phyloP scores from a whole-genome alignment of 92 coral and sea anemone genomes.

The Bergia sp. region DNA sequence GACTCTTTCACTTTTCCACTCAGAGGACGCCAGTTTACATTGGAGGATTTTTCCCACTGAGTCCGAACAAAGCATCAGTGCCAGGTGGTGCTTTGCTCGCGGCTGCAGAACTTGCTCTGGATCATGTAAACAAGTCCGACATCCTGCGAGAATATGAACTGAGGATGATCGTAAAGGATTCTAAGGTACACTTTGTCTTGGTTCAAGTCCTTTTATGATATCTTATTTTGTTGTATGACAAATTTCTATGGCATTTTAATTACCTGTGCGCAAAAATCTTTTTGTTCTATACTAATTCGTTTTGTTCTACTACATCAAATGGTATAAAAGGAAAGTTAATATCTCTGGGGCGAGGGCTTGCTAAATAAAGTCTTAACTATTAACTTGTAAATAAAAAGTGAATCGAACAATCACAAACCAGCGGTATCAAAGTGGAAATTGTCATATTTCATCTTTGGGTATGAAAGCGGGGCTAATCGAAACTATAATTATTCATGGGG shows the following conservation, averaged over 20 bases:
- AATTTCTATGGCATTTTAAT: not conserved
- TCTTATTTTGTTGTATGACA: not conserved
- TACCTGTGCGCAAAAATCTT: not conserved
- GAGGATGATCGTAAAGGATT: conserved; percentile 77
- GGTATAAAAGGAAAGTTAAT: too few relatives aligned
- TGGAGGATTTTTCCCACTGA: conserved; percentile 91
- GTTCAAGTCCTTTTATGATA: not conserved
- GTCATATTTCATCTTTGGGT: too few relatives aligned
- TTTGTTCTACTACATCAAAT: too few relatives aligned
- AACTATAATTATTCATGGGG: too few relatives aligned
- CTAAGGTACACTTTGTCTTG: conserved; percentile 63
- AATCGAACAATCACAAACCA: too few relatives aligned
- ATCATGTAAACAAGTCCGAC: conserved; percentile 81
- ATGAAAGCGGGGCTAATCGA: too few relatives aligned
- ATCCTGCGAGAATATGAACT: conserved; percentile 74
- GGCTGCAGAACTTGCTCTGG: conserved; percentile 83
- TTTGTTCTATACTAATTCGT: not conserved
- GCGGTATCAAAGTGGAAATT: too few relatives aligned
- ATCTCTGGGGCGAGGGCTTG: too few relatives aligned
- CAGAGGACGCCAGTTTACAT: conserved; percentile 63
- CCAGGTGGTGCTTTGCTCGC: conserved; percentile 83
- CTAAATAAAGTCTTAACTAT: too few relatives aligned
- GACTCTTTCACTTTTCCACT: conserved; percentile 7
- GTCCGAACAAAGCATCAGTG: conserved; percentile 94
- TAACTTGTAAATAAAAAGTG: too few relatives aligned